Evolutionary conservation across 2,113 vertebrate species (phyloP), one percentile per base, ranked within the genome.

Genomic region (Aphyosemion australe): DNA sequence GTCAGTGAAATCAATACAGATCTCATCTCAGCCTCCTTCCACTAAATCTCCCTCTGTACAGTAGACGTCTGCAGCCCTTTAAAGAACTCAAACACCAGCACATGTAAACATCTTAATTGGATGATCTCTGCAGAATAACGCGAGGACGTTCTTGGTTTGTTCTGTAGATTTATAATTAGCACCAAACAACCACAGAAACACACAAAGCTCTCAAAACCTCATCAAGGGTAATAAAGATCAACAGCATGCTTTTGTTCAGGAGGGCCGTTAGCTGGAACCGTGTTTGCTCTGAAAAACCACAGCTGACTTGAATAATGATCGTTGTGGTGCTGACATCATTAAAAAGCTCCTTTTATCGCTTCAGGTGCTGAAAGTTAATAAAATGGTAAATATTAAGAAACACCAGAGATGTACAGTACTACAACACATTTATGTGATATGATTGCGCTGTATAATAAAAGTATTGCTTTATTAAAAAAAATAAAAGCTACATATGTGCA

Each of bases 181-280:
- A 19, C 53, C 47, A 51, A 63, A 46, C 18, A 45, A 39, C 42
- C 42, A 39, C 41, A 37, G 20, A 43, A 7, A 37, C 34, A 37
- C 34, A 37, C 34, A 7, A 7, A 7, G 34, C 34, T 37, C 34
- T 37, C 34, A 7, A 32, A 50, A 49, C 13, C 48, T 51, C 41
- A 62, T 60, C 52, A 52, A 52, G 32, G 43, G 62, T 18, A 61
- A 70, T 64, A 48, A 74, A 54, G 32, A 73, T 57, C 45, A 61
- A 71, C 46, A 55, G 19, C 18, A 31, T 51, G 37, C n/a, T 54
- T 60, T 39, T 42, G 12, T 74, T 63, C 42, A 26, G 51, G 61
- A 34, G 2, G 26, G 37, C 47, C 37, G 9, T 37, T 5, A 5
- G 34, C 34, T 37, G 34, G 43, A 20, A 11, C 37, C 45, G 34